These are phyloP conservation scores for Scolopax bukidnonensis DNA, from an alignment of 2,797 vertebrate species.

Conservation along the genomic window DNA sequence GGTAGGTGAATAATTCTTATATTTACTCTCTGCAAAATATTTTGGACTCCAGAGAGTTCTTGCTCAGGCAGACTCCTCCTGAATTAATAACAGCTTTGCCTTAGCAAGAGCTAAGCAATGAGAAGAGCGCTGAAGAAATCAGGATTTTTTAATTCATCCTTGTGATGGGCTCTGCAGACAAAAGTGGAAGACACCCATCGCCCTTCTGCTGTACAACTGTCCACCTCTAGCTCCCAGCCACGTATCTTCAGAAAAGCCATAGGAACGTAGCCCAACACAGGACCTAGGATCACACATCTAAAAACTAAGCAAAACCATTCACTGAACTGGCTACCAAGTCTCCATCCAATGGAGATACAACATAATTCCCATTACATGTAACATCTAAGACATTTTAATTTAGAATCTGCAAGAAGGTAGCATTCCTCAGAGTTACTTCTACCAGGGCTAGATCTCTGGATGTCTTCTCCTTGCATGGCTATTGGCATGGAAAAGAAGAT, in stretches of 20 bases:
- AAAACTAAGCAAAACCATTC: neutral
- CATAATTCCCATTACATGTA: neutral
- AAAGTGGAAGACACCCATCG: neutral
- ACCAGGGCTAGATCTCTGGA: neutral
- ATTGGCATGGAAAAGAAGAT: neutral
- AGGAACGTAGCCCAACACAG: neutral
- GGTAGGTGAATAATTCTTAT: slow-evolving; percentile 59
- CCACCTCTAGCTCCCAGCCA: neutral
- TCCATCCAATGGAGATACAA: neutral
- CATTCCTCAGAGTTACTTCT: neutral
- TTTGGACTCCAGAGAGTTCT: slow-evolving; percentile 25
- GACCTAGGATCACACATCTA: neutral
- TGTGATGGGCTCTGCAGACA: neutral
- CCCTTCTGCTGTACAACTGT: neutral
- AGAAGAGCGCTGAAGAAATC: neutral
- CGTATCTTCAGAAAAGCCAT: neutral
- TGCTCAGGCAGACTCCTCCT: slow-evolving; percentile 29
- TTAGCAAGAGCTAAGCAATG: slow-evolving; percentile 8
- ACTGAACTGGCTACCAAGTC: neutral
- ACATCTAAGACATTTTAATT: neutral
- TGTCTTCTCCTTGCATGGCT: neutral
- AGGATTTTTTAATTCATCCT: neutral
- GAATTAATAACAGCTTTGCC: slow-evolving; percentile 66
- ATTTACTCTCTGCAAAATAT: slow-evolving; percentile 55
- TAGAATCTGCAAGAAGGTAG: neutral